phyloP scores from a whole-genome alignment of 2,113 vertebrate genomes.

The Forbesichthys papilliferus region DNA sequence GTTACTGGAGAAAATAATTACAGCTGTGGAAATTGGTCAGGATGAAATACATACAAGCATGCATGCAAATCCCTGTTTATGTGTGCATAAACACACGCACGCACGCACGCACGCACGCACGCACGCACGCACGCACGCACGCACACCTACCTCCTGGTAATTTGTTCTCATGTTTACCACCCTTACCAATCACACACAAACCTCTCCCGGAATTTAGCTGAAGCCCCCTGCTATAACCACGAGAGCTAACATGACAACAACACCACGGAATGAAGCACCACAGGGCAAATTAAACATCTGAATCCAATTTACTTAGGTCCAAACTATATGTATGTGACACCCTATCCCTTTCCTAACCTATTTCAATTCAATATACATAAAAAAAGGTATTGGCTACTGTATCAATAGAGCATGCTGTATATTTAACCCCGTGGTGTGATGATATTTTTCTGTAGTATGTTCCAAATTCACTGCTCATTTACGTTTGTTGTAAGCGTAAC shows the following conservation, averaged over 20 bases:
- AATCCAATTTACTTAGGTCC: slow-evolving; percentile 35
- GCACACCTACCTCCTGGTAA: background rate
- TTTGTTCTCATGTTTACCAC: too few species aligned
- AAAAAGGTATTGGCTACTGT: too few species aligned
- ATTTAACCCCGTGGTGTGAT: too few species aligned
- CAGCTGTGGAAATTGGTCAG: slow-evolving; percentile 10
- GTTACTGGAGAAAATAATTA: slow-evolving; percentile 35
- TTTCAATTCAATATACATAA: too few species aligned
- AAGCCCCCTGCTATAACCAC: slow-evolving; percentile 40
- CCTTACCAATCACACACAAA: slow-evolving; percentile 10
- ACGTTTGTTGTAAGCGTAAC: background rate
- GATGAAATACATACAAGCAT: slow-evolving; percentile 19
- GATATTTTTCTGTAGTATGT: too few species aligned
- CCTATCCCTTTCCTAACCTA: too few species aligned
- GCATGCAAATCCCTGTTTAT: slow-evolving; percentile 9
- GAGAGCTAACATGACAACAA: slow-evolving; percentile 23
- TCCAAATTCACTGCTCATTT: background rate
- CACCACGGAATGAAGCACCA: background rate
- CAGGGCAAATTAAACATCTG: slow-evolving; percentile 47
- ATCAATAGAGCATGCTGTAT: too few species aligned
- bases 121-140: background rate
- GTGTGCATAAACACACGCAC: background rate
- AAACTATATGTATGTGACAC: background rate
- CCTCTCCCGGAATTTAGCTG: slow-evolving; percentile 36
- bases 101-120: background rate